Conservation (phyloP, 2,113 vertebrate species). For the Okapia johnstoni region DNA sequence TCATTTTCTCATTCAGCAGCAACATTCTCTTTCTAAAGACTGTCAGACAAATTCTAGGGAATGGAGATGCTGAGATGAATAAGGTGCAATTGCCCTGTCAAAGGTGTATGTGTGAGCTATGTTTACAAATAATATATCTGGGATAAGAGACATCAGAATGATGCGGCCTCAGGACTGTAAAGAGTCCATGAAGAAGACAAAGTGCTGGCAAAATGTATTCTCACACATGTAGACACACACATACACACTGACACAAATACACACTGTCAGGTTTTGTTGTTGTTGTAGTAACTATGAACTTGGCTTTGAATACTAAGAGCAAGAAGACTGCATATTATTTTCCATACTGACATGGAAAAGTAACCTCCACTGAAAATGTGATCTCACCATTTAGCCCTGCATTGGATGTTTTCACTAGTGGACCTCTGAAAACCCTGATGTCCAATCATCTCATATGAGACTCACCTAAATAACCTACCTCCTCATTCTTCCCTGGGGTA, state of each 20-base stretch:
- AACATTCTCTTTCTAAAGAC: neutral
- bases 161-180: neutral
- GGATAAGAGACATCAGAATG: neutral
- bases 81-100: neutral
- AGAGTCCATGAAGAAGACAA: neutral
- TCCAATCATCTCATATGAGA: neutral
- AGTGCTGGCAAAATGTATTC: neutral
- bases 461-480: neutral
- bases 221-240: neutral
- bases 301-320: neutral
- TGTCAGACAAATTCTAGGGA: neutral
- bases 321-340: neutral
- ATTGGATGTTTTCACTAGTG: neutral
- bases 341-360: neutral
- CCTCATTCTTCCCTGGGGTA: neutral
- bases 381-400: neutral
- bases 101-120: neutral
- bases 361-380: neutral
- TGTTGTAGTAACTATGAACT: neutral
- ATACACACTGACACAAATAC: neutral
- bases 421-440: neutral
- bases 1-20: neutral
- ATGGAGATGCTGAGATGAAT: neutral
- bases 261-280: neutral
- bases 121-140: neutral